Base-by-base conservation (phyloP, 2,888 invertebrate species). In the Suillia variegata region DNA sequence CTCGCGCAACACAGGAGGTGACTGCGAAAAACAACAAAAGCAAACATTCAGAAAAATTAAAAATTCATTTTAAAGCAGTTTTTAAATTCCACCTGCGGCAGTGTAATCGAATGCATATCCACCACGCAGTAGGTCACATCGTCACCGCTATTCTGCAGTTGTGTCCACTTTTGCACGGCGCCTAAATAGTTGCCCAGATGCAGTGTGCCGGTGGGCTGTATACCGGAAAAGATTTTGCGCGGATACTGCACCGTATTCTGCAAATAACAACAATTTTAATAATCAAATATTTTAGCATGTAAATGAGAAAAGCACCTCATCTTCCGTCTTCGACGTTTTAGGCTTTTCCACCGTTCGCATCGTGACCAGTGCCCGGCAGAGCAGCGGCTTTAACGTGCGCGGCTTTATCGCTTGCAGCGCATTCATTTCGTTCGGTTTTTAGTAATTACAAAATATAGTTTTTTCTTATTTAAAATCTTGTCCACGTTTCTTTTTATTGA, bases 171-270 rank as follows among this genome's bases (percentile, higher is more conserved):
- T 61, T 87, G 86, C 63, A 99, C 87, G 1, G 96, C 97, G 12
- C 98, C 98, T 69, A 97, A 88, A 84, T 98, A 99, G 84, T 99
- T 99, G 12, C 99, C 99, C 54, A 98, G 84, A 82, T 99, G 99
- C 62, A 98, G 85, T 2, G 87, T 84, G 17, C 98, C 98, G 0
- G 98, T 98, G 0, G 99, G 98, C 83, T 99, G 98, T 76, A 99
- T 91, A 13, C 98, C 98, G 0, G 98, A 94, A 74, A 97, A 92
- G 71, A 96, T 85, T 70, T 87, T 86, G 57, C 83, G 84, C 4
- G 85, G 85, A 84, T 86, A 88, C 34, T 67, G 69, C 13, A n/a
- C n/a, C n/a, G 6, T 45, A 20, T 17, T 45, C 45, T 45, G 13
- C 5, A 45, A 45, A 20, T 5, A 4, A 13, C 45, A 20, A 18